Evolutionary conservation across 2,113 vertebrate genomes (phyloP).

Genomic region (Syrrhaptes paradoxus): DNA sequence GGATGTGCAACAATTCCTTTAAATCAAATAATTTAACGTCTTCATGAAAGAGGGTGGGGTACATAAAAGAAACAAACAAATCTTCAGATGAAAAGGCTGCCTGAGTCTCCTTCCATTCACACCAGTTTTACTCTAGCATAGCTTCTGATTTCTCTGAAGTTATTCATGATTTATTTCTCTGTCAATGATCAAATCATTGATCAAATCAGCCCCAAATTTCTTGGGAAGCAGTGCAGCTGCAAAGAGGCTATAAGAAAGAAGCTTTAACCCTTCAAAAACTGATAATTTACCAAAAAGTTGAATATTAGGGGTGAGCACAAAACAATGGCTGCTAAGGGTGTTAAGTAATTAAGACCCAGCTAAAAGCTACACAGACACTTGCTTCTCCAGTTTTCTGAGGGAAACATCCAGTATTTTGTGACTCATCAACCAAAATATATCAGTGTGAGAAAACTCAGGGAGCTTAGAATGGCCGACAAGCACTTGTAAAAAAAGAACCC

Average conservation of each 20-base stretch:
- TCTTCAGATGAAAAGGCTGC: not conserved
- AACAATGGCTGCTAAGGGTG: not conserved
- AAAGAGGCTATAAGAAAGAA: not conserved
- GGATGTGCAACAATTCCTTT: not conserved
- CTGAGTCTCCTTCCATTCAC: not conserved
- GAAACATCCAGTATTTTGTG: not conserved
- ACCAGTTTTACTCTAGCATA: not conserved
- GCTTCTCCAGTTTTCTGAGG: not conserved
- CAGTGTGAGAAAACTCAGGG: not conserved
- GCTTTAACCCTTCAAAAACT: not conserved
- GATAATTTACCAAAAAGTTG: not conserved
- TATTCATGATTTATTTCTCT: not conserved
- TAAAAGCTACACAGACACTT: not conserved
- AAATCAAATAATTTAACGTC: not conserved
- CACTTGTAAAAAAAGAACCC: not conserved
- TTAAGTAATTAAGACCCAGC: not conserved
- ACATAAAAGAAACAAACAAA: not conserved
- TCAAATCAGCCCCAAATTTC: not conserved
- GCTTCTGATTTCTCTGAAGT: not conserved
- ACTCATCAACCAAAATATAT: not conserved
- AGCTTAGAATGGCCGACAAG: not conserved
- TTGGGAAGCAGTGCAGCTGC: not conserved
- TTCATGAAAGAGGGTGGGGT: not conserved
- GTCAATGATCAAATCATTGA: accelerated
- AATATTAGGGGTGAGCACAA: not conserved